phyloP scores from a whole-genome alignment of 2,797 vertebrate species.

The Sebastes itinus region DNA sequence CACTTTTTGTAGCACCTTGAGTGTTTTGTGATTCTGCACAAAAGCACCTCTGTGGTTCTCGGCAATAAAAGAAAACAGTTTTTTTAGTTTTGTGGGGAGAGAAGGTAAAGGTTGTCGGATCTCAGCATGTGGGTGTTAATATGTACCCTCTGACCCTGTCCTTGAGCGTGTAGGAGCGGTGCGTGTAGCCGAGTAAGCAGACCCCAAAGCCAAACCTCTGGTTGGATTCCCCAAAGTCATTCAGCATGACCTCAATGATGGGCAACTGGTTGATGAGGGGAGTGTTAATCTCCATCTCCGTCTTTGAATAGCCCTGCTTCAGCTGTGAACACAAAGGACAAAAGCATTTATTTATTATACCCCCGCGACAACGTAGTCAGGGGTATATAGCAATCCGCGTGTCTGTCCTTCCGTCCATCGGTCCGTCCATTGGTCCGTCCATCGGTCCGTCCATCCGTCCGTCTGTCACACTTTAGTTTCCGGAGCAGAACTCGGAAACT shows the following conservation, averaged over 20 bases:
- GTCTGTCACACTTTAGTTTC: too few species aligned
- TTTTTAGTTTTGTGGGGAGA: slow-evolving; percentile 57
- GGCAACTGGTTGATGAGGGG: slow-evolving; percentile 97
- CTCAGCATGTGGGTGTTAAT: slow-evolving; percentile 67
- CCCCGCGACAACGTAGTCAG: too few species aligned
- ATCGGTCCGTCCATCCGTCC: too few species aligned
- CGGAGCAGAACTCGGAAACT: too few species aligned
- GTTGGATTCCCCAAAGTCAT: slow-evolving; percentile 97
- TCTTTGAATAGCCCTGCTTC: slow-evolving; percentile 92
- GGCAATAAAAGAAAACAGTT: slow-evolving; percentile 66
- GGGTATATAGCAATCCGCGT: too few species aligned
- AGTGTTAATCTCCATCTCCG: slow-evolving; percentile 95
- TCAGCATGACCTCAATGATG: slow-evolving; percentile 97
- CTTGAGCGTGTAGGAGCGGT: slow-evolving; percentile 71
- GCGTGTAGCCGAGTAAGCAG: slow-evolving; percentile 94
- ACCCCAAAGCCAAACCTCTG: slow-evolving; percentile 99
- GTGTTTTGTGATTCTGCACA: slow-evolving; percentile 85
- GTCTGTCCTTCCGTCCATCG: too few species aligned
- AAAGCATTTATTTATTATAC: not conserved
- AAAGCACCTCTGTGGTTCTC: slow-evolving; percentile 87
- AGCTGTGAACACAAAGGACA: slow-evolving; percentile 75
- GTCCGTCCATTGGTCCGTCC: too few species aligned
- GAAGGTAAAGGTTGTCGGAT: slow-evolving; percentile 56
- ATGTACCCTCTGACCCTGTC: slow-evolving; percentile 79
- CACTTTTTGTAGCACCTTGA: slow-evolving; percentile 89